These are phyloP conservation scores for Macrosoma leucophasiata DNA, from an alignment of 2,888 invertebrate genomes.

Conservation along the genomic window DNA sequence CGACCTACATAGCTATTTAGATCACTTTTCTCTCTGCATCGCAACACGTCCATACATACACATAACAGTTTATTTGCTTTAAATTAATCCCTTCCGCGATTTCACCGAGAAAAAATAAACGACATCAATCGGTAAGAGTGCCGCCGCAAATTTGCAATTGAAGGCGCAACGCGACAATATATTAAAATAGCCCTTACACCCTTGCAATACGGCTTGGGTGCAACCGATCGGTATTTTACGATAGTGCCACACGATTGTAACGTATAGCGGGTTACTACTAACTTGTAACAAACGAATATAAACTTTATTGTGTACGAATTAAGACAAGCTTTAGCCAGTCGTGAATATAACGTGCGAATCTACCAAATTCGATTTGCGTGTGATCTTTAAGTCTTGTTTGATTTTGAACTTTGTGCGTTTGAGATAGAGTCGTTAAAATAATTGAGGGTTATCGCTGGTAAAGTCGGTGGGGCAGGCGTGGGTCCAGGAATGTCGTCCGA, in stretches of 20 bases:
- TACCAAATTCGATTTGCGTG: too few relatives aligned
- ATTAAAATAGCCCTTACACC: background rate
- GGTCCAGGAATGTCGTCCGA: slow-evolving; percentile 67
- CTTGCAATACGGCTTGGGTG: slow-evolving; percentile 5
- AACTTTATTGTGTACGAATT: too few relatives aligned
- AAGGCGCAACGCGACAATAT: background rate
- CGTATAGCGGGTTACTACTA: too few relatives aligned
- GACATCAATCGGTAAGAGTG: slow-evolving; percentile 45
- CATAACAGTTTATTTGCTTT: slow-evolving; percentile 51
- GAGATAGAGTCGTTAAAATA: slow-evolving; percentile 5
- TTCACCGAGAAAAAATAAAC: slow-evolving; percentile 59
- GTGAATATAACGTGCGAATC: too few relatives aligned
- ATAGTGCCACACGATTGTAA: too few relatives aligned
- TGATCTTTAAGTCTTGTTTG: slow-evolving; percentile 1
- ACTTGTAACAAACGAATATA: too few relatives aligned
- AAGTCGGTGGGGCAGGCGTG: slow-evolving; percentile 38
- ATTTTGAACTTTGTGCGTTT: slow-evolving; percentile 29
- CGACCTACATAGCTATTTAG: too few relatives aligned
- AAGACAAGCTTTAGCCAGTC: too few relatives aligned
- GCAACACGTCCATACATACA: slow-evolving; percentile 14
- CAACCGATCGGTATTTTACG: too few relatives aligned
- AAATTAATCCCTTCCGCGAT: slow-evolving; percentile 70
- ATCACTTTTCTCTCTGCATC: slow-evolving; percentile 10
- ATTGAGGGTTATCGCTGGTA: background rate
- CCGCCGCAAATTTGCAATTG: too few relatives aligned